phyloP scores from a whole-genome alignment of 2,888 invertebrate species.

The Eupithecia inturbata region DNA sequence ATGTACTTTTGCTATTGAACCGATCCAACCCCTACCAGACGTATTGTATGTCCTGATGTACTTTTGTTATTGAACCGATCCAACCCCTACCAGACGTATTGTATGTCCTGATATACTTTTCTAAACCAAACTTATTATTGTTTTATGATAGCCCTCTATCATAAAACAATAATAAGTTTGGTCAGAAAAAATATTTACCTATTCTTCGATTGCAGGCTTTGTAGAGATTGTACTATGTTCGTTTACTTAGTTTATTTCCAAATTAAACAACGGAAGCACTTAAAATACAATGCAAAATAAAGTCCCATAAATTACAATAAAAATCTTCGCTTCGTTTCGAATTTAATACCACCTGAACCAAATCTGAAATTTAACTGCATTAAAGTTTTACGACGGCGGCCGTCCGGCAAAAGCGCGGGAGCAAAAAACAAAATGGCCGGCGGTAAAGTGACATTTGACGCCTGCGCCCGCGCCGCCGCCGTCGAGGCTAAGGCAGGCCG shows the following conservation, averaged over 20 bases:
- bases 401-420: constrained; percentile 64
- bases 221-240: neutral
- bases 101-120: neutral
- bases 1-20: no score
- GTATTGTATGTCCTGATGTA: no score
- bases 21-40: no score
- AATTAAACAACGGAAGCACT: constrained; percentile 18
- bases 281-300: constrained; percentile 4
- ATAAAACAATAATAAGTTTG: no score
- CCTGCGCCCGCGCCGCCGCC: constrained; percentile 33
- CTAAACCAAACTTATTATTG: no score
- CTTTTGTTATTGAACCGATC: no score
- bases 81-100: neutral
- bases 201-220: neutral
- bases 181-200: neutral
- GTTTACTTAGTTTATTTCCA: neutral
- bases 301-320: constrained; percentile 60
- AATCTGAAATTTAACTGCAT: constrained; percentile 82
- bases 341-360: constrained; percentile 73
- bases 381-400: constrained; percentile 75
- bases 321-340: constrained; percentile 80
- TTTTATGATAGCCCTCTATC: no score
- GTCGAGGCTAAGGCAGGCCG: constrained; percentile 34
- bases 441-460: constrained; percentile 75
- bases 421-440: constrained; percentile 68